Evolutionary conservation across 2,888 invertebrate genomes (phyloP), one percentile per base, ranked within the genome.

Genomic region (Spodoptera picta): DNA sequence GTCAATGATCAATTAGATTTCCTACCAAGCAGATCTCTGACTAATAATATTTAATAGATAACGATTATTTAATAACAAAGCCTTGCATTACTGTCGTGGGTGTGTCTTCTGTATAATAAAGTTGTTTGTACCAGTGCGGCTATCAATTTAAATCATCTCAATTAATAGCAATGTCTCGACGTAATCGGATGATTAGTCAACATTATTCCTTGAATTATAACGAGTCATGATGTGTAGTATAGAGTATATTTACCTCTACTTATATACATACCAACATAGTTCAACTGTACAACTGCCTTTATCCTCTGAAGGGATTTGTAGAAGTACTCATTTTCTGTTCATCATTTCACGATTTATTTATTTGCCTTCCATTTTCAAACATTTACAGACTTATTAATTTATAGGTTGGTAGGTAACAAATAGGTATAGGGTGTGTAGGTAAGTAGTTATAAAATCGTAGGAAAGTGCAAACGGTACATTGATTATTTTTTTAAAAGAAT

Each of bases 101-200:
- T 52, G 27, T 74, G 10, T 1, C 19, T 19, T 52, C 45, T 42
- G 51, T 50, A 50, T 53, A 47, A 45, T 36, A 44, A 31, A 54
- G 44, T 53, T 36, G 53, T 36, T 56, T 50, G 19, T 24, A 36
- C 36, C 36, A 36, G 36, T 7, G 36, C 9, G 9, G 19, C 51
- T 31, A 54, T 54, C 27, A 63, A 75, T 70, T 70, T 50, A 47
- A 61, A 56, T 52, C 1, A 45, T 63, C 47, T 69, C 44, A 56
- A 70, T 75, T 70, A 58, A 43, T n/a, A 58, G 48, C 42, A 69
- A 62, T 50, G 48, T 31, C 36, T 53, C 27, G 69, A 50, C 12
- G 11, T 54, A 51, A 68, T 69, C 69, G 54, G 58, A 49, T 55
- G 60, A 14, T 65, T 60, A 75, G 55, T 75, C 73, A 75, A 71